phyloP scores from a whole-genome alignment of 2,797 vertebrate genomes.

The Mormyrops attenuatus region DNA sequence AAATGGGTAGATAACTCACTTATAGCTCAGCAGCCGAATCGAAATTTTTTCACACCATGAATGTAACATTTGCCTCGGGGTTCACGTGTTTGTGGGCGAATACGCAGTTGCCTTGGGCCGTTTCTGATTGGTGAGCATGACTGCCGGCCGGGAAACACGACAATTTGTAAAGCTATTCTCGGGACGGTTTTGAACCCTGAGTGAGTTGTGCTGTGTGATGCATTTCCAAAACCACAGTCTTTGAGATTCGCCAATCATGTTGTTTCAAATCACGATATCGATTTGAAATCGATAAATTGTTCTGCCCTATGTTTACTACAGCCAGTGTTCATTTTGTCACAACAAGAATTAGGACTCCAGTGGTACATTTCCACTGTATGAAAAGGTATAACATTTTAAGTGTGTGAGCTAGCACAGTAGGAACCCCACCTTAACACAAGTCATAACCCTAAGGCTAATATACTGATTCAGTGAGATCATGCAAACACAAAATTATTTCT shows the following conservation, averaged over 20 bases:
- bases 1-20: background rate
- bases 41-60: background rate
- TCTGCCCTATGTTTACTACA: background rate
- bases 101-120: background rate
- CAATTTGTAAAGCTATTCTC: background rate
- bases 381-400: background rate
- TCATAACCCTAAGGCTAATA: background rate
- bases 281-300: background rate
- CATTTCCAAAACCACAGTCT: background rate
- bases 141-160: background rate
- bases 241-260: background rate
- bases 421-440: background rate
- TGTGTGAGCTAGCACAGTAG: background rate
- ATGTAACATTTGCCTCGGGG: background rate
- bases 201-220: background rate
- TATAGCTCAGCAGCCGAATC: background rate
- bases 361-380: background rate
- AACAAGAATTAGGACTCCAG: background rate
- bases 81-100: background rate
- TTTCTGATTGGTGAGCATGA: background rate
- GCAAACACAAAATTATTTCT: background rate
- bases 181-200: background rate
- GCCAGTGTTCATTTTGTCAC: background rate
- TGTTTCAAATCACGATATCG: background rate
- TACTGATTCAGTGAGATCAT: background rate